Evolutionary conservation across 1,140 invertebrate species (phyloP).

Genomic region (Saccostrea glomerata): DNA sequence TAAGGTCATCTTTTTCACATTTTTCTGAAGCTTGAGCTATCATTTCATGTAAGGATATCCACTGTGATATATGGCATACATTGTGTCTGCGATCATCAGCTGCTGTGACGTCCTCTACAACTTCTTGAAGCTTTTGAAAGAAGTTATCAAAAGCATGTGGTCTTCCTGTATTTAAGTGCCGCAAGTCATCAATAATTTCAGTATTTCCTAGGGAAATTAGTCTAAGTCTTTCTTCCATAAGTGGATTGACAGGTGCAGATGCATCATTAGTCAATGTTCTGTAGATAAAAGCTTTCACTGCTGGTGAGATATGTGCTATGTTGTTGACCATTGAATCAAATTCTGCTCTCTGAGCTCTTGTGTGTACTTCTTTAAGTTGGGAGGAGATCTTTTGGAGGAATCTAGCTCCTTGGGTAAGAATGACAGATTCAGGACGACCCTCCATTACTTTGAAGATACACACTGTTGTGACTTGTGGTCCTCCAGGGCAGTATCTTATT

Average conservation of each 20-base stretch:
- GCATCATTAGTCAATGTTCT: constrained; percentile 57
- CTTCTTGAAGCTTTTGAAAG: constrained; percentile 37
- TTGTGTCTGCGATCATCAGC: constrained; percentile 59
- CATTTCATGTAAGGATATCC: constrained; percentile 54
- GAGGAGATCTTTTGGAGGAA: neutral
- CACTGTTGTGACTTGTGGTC: constrained; percentile 26
- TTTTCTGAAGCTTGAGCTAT: constrained; percentile 43
- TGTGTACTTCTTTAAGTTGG: constrained; percentile 54
- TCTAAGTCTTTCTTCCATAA: constrained; percentile 52
- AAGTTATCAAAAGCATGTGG: constrained; percentile 50
- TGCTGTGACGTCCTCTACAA: constrained; percentile 57
- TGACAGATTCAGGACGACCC: constrained; percentile 42
- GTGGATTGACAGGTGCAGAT: constrained; percentile 45
- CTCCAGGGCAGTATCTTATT: constrained; percentile 47
- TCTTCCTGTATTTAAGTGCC: constrained; percentile 49
- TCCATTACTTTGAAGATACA: constrained; percentile 23
- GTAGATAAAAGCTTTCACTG: constrained; percentile 55
- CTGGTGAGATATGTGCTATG: constrained; percentile 42
- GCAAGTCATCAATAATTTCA: constrained; percentile 53
- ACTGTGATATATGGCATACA: constrained; percentile 53
- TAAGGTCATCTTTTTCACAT: constrained; percentile 41
- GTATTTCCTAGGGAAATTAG: constrained; percentile 55
- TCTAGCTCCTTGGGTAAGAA: constrained; percentile 45
- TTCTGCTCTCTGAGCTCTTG: constrained; percentile 41
- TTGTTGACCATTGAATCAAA: constrained; percentile 52